Base-by-base conservation (phyloP, 2,888 invertebrate species). In the Ophion slaviceki region DNA sequence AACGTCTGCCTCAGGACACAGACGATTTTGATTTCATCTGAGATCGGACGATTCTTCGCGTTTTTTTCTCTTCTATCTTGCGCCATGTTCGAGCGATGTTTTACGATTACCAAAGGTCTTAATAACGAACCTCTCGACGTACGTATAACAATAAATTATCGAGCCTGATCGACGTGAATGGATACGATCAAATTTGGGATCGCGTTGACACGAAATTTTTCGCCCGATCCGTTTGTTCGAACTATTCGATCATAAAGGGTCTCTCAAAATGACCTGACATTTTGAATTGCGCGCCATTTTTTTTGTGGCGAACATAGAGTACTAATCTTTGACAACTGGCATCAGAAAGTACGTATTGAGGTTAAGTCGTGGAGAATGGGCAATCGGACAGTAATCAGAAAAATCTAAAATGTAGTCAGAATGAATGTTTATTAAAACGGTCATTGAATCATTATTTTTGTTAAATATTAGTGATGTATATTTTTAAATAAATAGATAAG, bases 1-100 rank as follows among this genome's bases (percentile, higher is more conserved):
- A 64, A 59, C 59, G 68, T 68, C 45, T 45, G 24, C 57, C 14
- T 40, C 77, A 62, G 62, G 79, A 80, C 62, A 61, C 61, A 11
- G 62, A 57, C 62, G 77, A 86, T 24, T 77, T 86, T 24, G 77
- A 67, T 62, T 82, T 77, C n/a, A 64, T 77, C 68, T 83, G 80
- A 82, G 45, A 59, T 66, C 20, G 14, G 14, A 85, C 92, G 92
- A 86, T 94, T 93, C 17, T 93, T 91, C 71, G 93, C 92, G 17
- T 89, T n/a, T 76, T 64, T 47, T 11, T 32, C 2, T 24, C 8
- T 11, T 0, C 17, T 17, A 17, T 53, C 17, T 47, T 3, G 17
- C 45, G 3, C 8, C 2, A 28, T 47, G 47, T 70, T 47, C 1
- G 8, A 28, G 40, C 17, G 36, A 8, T 36, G 2, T 40, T 40